Percentiles rank a stretch among this genome's conserved stretches.
These are phyloP conservation scores for Trichoplusia ni DNA, from an alignment of 1,140 invertebrate genomes.

Conservation along the genomic window DNA sequence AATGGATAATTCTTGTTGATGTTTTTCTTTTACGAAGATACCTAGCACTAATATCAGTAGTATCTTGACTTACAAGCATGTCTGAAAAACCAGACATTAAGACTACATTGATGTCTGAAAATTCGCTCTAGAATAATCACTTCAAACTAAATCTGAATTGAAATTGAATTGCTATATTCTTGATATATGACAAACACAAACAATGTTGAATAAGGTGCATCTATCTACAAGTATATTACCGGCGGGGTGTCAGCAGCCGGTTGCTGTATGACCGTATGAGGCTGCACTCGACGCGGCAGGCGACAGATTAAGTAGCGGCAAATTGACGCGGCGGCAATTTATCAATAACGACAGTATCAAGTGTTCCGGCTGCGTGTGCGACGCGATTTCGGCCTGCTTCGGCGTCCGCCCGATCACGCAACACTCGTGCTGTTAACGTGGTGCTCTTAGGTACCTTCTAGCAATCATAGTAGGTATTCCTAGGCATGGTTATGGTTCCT, in stretches of 20 bases:
- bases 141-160: too few relatives aligned
- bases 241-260: slow-evolving; percentile 13
- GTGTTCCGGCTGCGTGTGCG: slow-evolving; percentile 64
- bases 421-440: slow-evolving; percentile 13
- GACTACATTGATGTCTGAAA: too few relatives aligned
- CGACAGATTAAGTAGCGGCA: slow-evolving; percentile 49
- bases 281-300: slow-evolving; percentile 45
- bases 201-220: too few relatives aligned
- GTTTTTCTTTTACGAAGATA: too few relatives aligned
- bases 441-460: neutral
- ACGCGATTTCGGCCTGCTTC: slow-evolving; percentile 57
- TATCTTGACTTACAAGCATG: too few relatives aligned
- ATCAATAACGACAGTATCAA: slow-evolving; percentile 76
- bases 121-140: too few relatives aligned
- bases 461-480: neutral
- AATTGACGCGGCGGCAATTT: slow-evolving; percentile 68
- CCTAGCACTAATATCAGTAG: too few relatives aligned
- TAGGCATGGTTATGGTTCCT: neutral
- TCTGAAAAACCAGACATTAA: too few relatives aligned
- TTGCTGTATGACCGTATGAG: slow-evolving; percentile 15
- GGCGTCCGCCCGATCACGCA: slow-evolving; percentile 43
- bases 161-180: too few relatives aligned
- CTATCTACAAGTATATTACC: too few relatives aligned
- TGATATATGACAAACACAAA: too few relatives aligned
- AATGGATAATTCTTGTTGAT: too few relatives aligned